Conservation (phyloP, 2,888 invertebrate genomes). For the Synergus japonicus region DNA sequence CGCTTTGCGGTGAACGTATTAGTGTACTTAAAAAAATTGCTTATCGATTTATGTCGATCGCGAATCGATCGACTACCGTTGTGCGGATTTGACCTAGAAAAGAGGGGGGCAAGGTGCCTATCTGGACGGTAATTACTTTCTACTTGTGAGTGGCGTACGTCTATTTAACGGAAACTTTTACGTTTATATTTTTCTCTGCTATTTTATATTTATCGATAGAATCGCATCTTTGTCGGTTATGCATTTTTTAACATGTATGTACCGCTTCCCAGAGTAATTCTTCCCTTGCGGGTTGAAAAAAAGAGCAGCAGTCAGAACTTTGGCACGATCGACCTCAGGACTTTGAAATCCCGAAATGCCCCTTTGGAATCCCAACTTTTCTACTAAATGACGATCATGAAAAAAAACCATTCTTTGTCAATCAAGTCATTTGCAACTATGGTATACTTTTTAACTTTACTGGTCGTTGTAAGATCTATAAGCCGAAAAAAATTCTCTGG, state of each 20-base stretch:
- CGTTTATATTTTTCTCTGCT: constrained; percentile 47
- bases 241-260: neutral
- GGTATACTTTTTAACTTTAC: neutral
- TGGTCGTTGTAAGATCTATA: constrained; percentile 22
- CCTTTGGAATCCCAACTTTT: constrained; percentile 32
- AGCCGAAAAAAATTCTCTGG: constrained; percentile 6
- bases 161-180: constrained; percentile 51
- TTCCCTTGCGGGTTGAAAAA: neutral
- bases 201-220: constrained; percentile 52
- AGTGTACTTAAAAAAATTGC: constrained; percentile 17
- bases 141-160: constrained; percentile 54
- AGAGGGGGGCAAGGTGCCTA: constrained; percentile 59
- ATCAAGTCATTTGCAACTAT: neutral
- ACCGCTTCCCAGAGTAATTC: constrained; percentile 2
- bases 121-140: constrained; percentile 68
- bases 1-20: constrained; percentile 8
- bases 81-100: constrained; percentile 54
- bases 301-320: constrained; percentile 26
- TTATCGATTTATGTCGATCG: constrained; percentile 26
- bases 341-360: constrained; percentile 32
- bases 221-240: constrained; percentile 47
- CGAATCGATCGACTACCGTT: constrained; percentile 39
- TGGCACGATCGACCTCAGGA: constrained; percentile 26
- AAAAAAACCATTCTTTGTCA: neutral
- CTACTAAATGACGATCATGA: neutral